These are phyloP conservation scores for Drosophila nigricruria DNA, from an alignment of 2,888 invertebrate species.

Conservation along the genomic window DNA sequence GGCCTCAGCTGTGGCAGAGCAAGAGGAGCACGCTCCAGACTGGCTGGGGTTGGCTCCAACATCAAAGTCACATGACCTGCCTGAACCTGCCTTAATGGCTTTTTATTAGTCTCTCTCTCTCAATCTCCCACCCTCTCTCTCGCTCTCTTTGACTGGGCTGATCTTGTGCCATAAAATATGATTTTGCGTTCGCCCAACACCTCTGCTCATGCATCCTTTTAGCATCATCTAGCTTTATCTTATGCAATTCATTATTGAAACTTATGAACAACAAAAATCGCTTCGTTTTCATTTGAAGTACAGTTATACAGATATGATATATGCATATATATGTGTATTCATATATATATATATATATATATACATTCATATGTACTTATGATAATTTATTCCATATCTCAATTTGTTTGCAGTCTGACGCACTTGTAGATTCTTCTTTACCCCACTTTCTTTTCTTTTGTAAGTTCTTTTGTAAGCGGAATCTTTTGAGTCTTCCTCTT, in stretches of 20 bases:
- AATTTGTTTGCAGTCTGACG: constrained; percentile 2
- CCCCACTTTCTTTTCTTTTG: background rate
- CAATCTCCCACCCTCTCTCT: background rate
- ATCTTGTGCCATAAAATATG: constrained; percentile 42
- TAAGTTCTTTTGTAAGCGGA: background rate
- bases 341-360: background rate
- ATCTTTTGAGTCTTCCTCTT: background rate
- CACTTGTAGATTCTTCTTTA: background rate
- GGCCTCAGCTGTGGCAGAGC: constrained; percentile 14
- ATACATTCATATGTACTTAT: background rate
- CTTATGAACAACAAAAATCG: constrained; percentile 12
- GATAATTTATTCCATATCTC: constrained; percentile 7
- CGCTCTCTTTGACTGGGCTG: background rate
- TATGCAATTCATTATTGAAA: constrained; percentile 42
- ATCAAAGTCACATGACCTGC: constrained; percentile 76
- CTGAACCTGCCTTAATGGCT: constrained; percentile 76
- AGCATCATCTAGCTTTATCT: constrained; percentile 1
- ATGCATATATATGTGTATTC: background rate
- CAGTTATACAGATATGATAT: constrained; percentile 29
- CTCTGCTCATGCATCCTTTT: background rate
- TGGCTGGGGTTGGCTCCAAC: constrained; percentile 23
- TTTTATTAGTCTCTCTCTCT: constrained; percentile 58
- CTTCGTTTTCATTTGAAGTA: constrained; percentile 46
- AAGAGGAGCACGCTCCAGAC: constrained; percentile 25
- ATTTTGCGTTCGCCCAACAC: constrained; percentile 23